Percentiles rank a stretch among this genome's conserved stretches.
Conservation (phyloP, 2,113 vertebrate genomes). For the Fregata magnificens region DNA sequence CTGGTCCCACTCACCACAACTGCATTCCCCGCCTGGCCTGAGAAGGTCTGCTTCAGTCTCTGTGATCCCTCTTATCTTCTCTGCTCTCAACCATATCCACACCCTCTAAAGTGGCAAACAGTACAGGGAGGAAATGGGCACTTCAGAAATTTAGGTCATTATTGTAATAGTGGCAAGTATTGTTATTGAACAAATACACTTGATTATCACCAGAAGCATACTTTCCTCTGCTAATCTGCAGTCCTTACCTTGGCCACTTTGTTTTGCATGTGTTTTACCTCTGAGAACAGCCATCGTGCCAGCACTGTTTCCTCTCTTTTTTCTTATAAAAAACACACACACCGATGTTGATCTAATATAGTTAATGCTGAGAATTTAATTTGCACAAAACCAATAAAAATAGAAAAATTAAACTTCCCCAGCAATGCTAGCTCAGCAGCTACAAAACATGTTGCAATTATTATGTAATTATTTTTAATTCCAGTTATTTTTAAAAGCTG, state of each 20-base stretch:
- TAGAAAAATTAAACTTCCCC: not conserved
- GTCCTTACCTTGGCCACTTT: not conserved
- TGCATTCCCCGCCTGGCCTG: fast-evolving
- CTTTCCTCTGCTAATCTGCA: not conserved
- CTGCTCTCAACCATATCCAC: not conserved
- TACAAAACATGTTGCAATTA: not conserved
- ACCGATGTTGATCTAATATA: not conserved
- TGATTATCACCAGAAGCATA: not conserved
- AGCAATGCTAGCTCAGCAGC: not conserved
- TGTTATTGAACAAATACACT: slow-evolving; percentile 38
- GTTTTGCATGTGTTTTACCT: not conserved
- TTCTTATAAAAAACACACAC: not conserved
- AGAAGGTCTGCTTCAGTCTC: not conserved
- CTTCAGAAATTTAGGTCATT: slow-evolving; percentile 14
- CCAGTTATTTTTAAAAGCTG: not conserved
- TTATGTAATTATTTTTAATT: not conserved
- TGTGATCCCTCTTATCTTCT: not conserved
- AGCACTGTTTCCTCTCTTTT: not conserved
- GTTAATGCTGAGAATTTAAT: not conserved
- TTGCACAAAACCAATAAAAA: not conserved
- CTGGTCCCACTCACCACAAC: not conserved
- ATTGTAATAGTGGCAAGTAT: slow-evolving; percentile 12
- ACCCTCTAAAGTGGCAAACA: slow-evolving; percentile 9
- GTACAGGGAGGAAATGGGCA: slow-evolving; percentile 25
- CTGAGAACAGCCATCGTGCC: not conserved